Evolutionary conservation across 2,113 vertebrate species (phyloP).

Genomic region (Seriola quinqueradiata): DNA sequence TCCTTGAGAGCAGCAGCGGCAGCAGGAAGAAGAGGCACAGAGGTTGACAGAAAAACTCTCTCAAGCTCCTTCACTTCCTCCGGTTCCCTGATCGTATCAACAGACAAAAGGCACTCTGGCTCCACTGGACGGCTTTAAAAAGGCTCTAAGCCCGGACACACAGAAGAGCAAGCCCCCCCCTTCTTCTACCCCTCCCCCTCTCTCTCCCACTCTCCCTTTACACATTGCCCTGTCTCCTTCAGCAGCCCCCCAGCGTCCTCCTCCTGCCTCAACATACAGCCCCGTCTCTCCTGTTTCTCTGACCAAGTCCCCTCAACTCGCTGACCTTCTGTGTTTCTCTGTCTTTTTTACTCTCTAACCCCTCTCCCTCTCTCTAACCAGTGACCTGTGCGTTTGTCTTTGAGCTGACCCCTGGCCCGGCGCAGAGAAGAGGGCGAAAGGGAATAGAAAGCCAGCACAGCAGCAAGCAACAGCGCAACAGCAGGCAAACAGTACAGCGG

Average conservation of each 20-base stretch:
- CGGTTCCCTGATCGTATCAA: slow-evolving; percentile 82
- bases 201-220: slow-evolving; percentile 71
- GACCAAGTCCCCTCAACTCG: slow-evolving; percentile 68
- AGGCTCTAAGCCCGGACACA: slow-evolving; percentile 74
- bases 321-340: slow-evolving; percentile 67
- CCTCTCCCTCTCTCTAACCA: slow-evolving; percentile 56
- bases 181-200: slow-evolving; percentile 69
- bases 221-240: slow-evolving; percentile 80
- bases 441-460: slow-evolving; percentile 60
- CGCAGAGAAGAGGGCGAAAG: slow-evolving; percentile 46
- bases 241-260: slow-evolving; percentile 69
- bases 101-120: slow-evolving; percentile 85
- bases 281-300: slow-evolving; percentile 68
- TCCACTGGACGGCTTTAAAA: slow-evolving; percentile 81
- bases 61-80: slow-evolving; percentile 73
- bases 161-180: slow-evolving; percentile 63
- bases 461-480: slow-evolving; percentile 77
- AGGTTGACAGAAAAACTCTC: slow-evolving; percentile 81
- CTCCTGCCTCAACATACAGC: slow-evolving; percentile 64
- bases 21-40: slow-evolving; percentile 65
- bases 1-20: slow-evolving; percentile 71
- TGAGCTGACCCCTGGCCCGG: slow-evolving; percentile 90
- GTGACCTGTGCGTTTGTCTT: slow-evolving; percentile 88
- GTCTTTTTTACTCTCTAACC: slow-evolving; percentile 30
- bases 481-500: slow-evolving; percentile 75